Base-by-base conservation (phyloP, 2,797 vertebrate species). In the Pristis pectinata region DNA sequence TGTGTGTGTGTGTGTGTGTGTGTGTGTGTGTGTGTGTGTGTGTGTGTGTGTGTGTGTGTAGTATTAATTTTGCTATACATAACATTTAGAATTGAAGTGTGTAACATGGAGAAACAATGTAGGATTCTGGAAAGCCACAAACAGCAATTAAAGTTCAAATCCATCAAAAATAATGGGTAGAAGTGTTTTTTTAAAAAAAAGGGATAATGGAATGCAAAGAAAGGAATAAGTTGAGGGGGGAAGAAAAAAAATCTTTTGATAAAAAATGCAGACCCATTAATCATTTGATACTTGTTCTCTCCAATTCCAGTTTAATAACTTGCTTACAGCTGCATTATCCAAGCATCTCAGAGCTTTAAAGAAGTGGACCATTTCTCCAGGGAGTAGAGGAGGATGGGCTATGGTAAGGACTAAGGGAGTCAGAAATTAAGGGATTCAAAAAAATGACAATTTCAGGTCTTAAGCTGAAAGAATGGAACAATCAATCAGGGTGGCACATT, bases 231-330 rank as follows among this genome's bases (percentile, higher is more conserved):
- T 67, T 91, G 61, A 91, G n/a, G n/a, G 22, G 34, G 87, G 61
- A 91, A 61, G 37, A 37, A 37, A 91, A 41, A 64, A 67, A 64
- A 41, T 24, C n/a, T 67, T 67, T 67, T 67, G 87, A 91, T 67
- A 41, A 27, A 91, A 91, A 91, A 91, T 91, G 59, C 87, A 91
- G 87, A 24, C 59, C 61, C 87, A 91, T 91, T 91, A 91, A 91
- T 91, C 87, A 91, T 91, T 37, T 61, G 85, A 85, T 30, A 85
- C 56, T 91, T 64, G 59, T 91, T n/a, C n/a, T 87, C n/a, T 91
- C 61, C 87, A 91, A 64, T 91, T 24, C n/a, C n/a, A 67, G 59
- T 91, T 91, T 64, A 91, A 67, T 91, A 91, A 91, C 59, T 64
- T 91, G 87, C 61, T 91, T 91, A 91, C 87, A 67, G 61, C 37